These are phyloP conservation scores for Hyaena hyaena DNA, from an alignment of 2,113 vertebrate genomes.

Conservation along the genomic window DNA sequence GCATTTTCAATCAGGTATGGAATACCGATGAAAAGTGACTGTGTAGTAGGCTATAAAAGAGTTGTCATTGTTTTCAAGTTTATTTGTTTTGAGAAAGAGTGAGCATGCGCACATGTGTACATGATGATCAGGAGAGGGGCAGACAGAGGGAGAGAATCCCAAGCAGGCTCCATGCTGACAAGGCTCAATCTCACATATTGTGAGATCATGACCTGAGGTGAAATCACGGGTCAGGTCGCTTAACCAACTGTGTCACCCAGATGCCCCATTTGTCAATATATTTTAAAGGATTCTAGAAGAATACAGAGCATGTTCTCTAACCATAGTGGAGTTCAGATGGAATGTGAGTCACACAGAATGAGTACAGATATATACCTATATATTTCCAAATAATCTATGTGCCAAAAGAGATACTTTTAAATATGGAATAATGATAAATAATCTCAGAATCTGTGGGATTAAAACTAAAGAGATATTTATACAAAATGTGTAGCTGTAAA, in stretches of 20 bases:
- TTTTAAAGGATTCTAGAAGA: background rate
- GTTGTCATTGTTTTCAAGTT: background rate
- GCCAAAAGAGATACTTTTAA: background rate
- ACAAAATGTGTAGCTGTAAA: background rate
- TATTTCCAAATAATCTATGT: background rate
- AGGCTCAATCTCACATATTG: too few species aligned
- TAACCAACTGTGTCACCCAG: too few species aligned
- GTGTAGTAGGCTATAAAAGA: background rate
- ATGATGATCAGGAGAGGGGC: too few species aligned
- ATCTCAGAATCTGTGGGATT: background rate
- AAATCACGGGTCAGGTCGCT: too few species aligned
- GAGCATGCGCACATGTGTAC: rapidly evolving
- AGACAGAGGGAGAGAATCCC: too few species aligned
- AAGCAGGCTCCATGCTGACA: too few species aligned
- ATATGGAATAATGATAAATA: background rate
- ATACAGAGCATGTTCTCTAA: background rate
- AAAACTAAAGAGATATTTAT: background rate
- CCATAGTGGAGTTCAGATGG: background rate
- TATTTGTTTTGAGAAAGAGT: too few species aligned
- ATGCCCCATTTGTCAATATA: background rate
- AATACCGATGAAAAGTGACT: background rate
- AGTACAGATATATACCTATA: background rate
- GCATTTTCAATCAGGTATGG: background rate
- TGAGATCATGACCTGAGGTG: too few species aligned
- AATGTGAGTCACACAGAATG: background rate